phyloP scores from a whole-genome alignment of 2,113 vertebrate species.

The Neolamprologus tretocephalus region DNA sequence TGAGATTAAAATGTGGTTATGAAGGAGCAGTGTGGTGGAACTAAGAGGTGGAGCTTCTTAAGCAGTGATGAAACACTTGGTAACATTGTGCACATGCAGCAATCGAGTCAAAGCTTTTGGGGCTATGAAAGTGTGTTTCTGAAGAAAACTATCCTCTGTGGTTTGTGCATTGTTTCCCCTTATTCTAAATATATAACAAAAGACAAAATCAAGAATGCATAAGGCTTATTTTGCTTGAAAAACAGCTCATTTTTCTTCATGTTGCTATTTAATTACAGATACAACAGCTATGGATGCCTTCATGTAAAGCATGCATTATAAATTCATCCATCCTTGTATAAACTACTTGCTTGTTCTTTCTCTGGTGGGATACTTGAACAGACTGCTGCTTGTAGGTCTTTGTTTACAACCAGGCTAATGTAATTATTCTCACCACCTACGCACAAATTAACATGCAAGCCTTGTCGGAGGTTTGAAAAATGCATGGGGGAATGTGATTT shows the following conservation, averaged over 20 bases:
- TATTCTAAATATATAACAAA: not conserved
- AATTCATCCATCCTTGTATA: constrained; percentile 14
- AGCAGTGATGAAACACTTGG: constrained; percentile 45
- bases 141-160: not conserved
- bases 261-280: not conserved
- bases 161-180: not conserved
- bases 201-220: not conserved
- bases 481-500: constrained; percentile 19
- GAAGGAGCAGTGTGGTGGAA: constrained; percentile 5
- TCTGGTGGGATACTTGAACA: constrained; percentile 24
- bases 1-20: constrained; percentile 34
- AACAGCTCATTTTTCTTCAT: not conserved
- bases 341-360: constrained; percentile 28
- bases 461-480: constrained; percentile 37
- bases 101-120: not conserved
- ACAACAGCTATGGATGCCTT: not conserved
- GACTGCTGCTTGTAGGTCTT: constrained; percentile 43
- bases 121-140: not conserved
- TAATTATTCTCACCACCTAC: constrained; percentile 62
- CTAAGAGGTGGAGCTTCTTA: constrained; percentile 15
- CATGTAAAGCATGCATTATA: constrained; percentile 11
- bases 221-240: not conserved
- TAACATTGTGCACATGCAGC: constrained; percentile 13
- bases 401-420: constrained; percentile 53
- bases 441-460: constrained; percentile 50